Conservation (phyloP, 2,888 invertebrate species). For the Scelioninae gen. 1 region DNA sequence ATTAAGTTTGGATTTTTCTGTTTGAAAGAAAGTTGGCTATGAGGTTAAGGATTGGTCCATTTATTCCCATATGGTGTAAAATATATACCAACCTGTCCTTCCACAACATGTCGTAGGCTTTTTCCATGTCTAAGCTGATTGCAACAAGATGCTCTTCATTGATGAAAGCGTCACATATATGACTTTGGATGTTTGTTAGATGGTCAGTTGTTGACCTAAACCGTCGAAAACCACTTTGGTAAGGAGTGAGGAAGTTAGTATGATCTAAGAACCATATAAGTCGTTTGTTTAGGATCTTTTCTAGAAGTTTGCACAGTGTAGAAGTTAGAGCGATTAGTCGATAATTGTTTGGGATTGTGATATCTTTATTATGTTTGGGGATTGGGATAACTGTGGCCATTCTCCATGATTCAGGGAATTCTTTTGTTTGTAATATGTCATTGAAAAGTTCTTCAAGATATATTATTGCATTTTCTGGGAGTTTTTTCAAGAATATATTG, state of each 20-base stretch:
- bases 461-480: conserved; percentile 8
- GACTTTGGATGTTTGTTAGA: conserved; percentile 32
- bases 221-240: conserved; percentile 13
- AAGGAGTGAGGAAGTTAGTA: conserved; percentile 4
- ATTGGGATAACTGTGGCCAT: conserved; percentile 59
- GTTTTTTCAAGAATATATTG: conserved; percentile 43
- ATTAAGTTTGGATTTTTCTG: not conserved
- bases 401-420: conserved; percentile 46
- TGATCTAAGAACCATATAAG: conserved; percentile 65
- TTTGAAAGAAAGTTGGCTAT: not conserved
- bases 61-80: not conserved
- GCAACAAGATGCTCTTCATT: conserved; percentile 60
- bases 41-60: not conserved
- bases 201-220: not conserved
- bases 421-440: not conserved
- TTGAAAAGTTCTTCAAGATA: conserved; percentile 4
- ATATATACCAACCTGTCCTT: conserved; percentile 11
- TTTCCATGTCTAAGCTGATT: conserved; percentile 61
- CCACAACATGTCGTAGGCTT: no score
- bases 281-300: conserved; percentile 56
- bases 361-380: conserved; percentile 53
- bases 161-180: conserved; percentile 48
- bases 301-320: conserved; percentile 7
- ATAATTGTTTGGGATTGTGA: not conserved
- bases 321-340: not conserved